These are phyloP conservation scores for Drosophila formosana DNA, from an alignment of 2,888 invertebrate genomes.

Conservation along the genomic window DNA sequence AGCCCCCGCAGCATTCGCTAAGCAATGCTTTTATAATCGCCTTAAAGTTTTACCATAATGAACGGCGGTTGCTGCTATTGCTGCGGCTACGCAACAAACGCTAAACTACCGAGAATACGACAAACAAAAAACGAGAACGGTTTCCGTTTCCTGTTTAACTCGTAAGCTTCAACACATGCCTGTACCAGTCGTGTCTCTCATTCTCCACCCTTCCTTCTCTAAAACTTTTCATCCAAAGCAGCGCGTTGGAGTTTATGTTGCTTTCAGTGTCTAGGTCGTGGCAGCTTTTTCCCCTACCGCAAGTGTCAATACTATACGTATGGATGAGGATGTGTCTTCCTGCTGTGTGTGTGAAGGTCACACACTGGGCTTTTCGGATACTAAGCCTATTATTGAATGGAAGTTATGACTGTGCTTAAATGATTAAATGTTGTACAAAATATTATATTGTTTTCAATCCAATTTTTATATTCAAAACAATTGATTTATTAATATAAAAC, in stretches of 20 bases:
- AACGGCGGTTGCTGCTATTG: conserved; percentile 13
- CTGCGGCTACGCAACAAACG: conserved; percentile 49
- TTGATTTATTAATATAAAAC: too few relatives aligned
- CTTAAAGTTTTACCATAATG: conserved; percentile 53
- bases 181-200: conserved; percentile 5
- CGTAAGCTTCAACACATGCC: conserved; percentile 59
- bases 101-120: conserved; percentile 19
- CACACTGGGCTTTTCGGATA: not conserved
- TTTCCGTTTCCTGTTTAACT: conserved; percentile 40
- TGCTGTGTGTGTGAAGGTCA: conserved; percentile 17
- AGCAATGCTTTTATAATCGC: conserved; percentile 58
- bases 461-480: too few relatives aligned
- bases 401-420: not conserved
- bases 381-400: not conserved
- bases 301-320: conserved; percentile 20
- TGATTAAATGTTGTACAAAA: not conserved
- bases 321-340: conserved; percentile 13
- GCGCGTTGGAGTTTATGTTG: conserved; percentile 19
- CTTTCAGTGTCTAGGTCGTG: conserved; percentile 78
- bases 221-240: conserved; percentile 14
- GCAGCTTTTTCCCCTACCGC: conserved; percentile 38
- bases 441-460: not conserved
- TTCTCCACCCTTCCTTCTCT: not conserved
- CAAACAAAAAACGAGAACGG: conserved; percentile 2
- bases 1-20: conserved; percentile 14